Evolutionary conservation across 1,140 invertebrate species (phyloP).

Genomic region (Acarapis woodi): DNA sequence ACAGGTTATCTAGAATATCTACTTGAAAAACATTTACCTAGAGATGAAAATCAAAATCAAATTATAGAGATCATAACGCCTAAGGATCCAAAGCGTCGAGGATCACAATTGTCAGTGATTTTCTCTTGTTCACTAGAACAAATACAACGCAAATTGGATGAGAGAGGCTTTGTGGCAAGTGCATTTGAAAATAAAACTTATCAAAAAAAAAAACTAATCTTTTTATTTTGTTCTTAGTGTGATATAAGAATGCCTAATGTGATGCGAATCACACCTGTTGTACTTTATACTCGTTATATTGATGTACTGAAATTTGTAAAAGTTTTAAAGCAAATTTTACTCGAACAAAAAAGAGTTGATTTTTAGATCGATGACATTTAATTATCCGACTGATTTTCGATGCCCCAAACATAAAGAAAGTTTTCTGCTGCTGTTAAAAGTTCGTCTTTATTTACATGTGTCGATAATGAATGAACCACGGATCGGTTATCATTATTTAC

Average conservation of each 20-base stretch:
- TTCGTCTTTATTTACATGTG: constrained; percentile 21
- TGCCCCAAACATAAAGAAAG: constrained; percentile 23
- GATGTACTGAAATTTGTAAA: constrained; percentile 21
- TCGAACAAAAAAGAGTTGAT: too few species aligned
- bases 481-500: constrained; percentile 16
- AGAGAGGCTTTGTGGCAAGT: constrained; percentile 25
- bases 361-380: too few species aligned
- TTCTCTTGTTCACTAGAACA: constrained; percentile 18
- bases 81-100: constrained; percentile 21
- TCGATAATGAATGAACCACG: constrained; percentile 21
- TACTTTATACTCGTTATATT: constrained; percentile 25
- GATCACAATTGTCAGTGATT: constrained; percentile 24
- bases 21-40: constrained; percentile 14
- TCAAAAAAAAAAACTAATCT: too few species aligned
- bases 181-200: too few species aligned
- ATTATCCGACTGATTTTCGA: too few species aligned
- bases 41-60: not conserved
- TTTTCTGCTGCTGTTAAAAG: constrained; percentile 21
- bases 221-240: constrained; percentile 17
- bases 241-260: constrained; percentile 24
- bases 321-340: constrained; percentile 12
- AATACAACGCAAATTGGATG: constrained; percentile 21
- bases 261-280: constrained; percentile 23
- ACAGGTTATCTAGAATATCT: constrained; percentile 27
- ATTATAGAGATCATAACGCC: constrained; percentile 24